phyloP scores from a whole-genome alignment of 2,113 vertebrate species.

The Oryzias woworae region DNA sequence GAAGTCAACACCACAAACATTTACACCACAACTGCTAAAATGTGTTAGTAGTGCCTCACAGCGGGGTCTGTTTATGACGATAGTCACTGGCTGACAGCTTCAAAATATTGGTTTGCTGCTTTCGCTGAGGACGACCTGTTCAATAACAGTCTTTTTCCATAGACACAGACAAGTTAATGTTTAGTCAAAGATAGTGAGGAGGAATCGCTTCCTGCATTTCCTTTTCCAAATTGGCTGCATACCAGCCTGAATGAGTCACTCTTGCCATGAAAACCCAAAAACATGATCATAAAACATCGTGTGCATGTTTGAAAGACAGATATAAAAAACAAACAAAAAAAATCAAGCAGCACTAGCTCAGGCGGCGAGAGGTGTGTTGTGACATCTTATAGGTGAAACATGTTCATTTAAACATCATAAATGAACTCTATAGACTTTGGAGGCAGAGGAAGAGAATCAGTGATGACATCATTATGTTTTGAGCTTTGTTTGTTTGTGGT shows the following conservation, averaged over 20 bases:
- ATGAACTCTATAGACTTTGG: too few relatives aligned
- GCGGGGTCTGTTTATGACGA: conserved; percentile 1
- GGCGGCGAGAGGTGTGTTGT: neutral
- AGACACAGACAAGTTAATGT: conserved; percentile 46
- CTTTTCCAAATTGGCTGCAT: conserved; percentile 34
- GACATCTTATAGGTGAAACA: too few relatives aligned
- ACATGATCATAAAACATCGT: conserved; percentile 40
- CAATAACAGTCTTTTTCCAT: conserved; percentile 4
- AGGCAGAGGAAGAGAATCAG: too few relatives aligned
- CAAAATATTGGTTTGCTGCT: neutral
- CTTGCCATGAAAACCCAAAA: conserved; percentile 52
- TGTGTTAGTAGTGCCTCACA: neutral
- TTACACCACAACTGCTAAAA: neutral
- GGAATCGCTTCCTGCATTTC: conserved; percentile 46
- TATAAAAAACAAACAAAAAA: neutral
- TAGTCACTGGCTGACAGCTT: neutral
- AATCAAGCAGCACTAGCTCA: neutral
- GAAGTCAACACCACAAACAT: neutral
- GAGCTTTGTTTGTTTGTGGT: too few relatives aligned
- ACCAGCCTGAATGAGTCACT: conserved; percentile 43
- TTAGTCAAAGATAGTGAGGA: conserved; percentile 46
- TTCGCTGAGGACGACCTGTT: neutral
- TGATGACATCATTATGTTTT: too few relatives aligned
- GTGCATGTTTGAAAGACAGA: neutral
- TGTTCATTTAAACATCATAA: too few relatives aligned